Evolutionary conservation across 2,888 invertebrate species (phyloP), one percentile per base, ranked within the genome.

Genomic region (Conistra vaccinii): DNA sequence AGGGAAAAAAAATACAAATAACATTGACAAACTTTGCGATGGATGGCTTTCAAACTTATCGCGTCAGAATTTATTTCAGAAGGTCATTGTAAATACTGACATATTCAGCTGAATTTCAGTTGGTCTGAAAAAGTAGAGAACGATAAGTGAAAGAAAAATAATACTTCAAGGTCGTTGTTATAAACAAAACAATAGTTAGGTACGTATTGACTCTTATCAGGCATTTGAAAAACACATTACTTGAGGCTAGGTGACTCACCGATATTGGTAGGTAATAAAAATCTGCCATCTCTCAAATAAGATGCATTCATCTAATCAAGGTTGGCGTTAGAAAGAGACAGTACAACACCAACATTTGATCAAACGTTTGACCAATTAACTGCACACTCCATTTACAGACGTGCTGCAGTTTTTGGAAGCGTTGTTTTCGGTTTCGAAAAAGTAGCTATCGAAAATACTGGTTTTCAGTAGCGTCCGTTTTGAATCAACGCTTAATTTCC

Each of bases 401-500:
- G 14, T 4, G 75, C 35, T n/a, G 35, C 20, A 32, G 23, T 48
- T 58, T 53, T 42, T 20, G 3, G 14, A 45, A 42, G 14, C 51
- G n/a, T 55, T 23, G 32, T 32, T 45, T 79, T 6, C 73, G 58
- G 26, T 66, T 61, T 32, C 9, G 3, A 61, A 71, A 67, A 35
- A 55, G 9, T 17, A n/a, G n/a, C n/a, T n/a, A 26, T 26, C 0
- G 5, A 63, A 35, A 26, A 20, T 39, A 55, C 29, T 35, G n/a
- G 20, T 48, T 45, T 20, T 42, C 14, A 3, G 29, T 53, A n/a
- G n/a, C n/a, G n/a, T n/a, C n/a, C n/a, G n/a, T 53, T 57, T 29
- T 35, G n/a, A 71, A 76, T 67, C 55, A 63, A 65, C 69, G 60
- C 32, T 58, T 65, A 74, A 78, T 86, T 88, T 88, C 88, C 89